Conservation (phyloP, 2,113 vertebrate genomes). For the Hemichromis elongatus region DNA sequence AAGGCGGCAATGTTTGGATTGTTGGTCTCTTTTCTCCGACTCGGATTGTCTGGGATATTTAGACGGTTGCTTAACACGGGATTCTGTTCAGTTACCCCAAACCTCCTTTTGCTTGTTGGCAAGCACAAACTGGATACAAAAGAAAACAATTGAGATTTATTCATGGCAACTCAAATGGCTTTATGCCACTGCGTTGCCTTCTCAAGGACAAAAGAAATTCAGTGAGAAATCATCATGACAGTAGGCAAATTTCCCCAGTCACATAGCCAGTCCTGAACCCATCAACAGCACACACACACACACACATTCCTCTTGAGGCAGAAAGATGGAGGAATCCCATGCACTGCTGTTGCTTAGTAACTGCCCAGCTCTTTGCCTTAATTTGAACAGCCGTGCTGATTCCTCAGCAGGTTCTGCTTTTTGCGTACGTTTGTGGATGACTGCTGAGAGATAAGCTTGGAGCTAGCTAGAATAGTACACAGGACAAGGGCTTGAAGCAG, state of each 20-base stretch:
- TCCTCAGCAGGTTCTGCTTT: slow-evolving; percentile 34
- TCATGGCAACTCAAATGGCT: neutral
- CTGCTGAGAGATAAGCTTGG: neutral
- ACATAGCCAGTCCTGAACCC: neutral
- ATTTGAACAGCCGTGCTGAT: slow-evolving; percentile 16
- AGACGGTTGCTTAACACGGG: neutral
- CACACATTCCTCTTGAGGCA: neutral
- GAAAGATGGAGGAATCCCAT: slow-evolving; percentile 57
- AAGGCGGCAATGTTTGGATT: neutral
- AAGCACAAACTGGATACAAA: neutral
- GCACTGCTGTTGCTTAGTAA: slow-evolving; percentile 63
- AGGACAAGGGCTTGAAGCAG: neutral
- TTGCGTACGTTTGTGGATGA: neutral
- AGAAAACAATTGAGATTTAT: neutral
- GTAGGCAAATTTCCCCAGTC: neutral
- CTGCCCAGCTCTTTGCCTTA: slow-evolving; percentile 26
- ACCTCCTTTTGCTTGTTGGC: neutral
- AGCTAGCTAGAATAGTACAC: neutral
- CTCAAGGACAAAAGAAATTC: neutral
- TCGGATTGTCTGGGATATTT: slow-evolving; percentile 32
- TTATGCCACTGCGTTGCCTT: neutral
- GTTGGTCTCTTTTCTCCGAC: neutral
- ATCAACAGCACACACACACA: neutral
- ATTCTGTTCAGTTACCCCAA: neutral
- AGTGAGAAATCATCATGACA: slow-evolving; percentile 30